Evolutionary conservation across 2,113 vertebrate species (phyloP).

Genomic region (Lampris incognitus): DNA sequence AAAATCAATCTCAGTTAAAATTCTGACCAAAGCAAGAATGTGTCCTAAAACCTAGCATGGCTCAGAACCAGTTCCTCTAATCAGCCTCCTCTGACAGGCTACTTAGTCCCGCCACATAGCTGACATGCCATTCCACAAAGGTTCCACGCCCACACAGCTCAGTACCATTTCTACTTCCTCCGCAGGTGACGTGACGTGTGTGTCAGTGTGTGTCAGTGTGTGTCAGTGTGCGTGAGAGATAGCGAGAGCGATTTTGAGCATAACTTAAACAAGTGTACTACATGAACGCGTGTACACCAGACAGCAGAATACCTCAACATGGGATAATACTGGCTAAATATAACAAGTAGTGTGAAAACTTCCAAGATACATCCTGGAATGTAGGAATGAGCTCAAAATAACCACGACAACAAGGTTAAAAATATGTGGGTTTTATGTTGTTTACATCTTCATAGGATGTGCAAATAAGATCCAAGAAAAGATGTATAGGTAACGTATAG

Average conservation of each 20-base stretch:
- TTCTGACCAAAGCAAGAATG: slow-evolving; percentile 25
- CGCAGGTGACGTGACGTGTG: not conserved
- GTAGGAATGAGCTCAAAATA: too few species aligned
- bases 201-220: not conserved
- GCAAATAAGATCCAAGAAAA: too few species aligned
- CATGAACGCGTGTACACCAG: not conserved
- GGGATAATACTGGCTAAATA: not conserved
- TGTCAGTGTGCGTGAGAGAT: too few species aligned
- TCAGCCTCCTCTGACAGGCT: slow-evolving; percentile 34
- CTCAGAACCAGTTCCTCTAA: slow-evolving; percentile 19
- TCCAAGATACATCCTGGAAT: too few species aligned
- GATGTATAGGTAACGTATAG: too few species aligned
- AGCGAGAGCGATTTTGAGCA: too few species aligned
- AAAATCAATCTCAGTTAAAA: not conserved
- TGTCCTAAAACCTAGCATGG: not conserved
- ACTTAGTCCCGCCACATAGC: slow-evolving; percentile 45
- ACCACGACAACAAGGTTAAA: too few species aligned
- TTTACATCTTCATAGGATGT: too few species aligned
- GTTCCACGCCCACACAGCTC: slow-evolving; percentile 41
- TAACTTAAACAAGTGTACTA: too few species aligned
- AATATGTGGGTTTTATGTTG: too few species aligned
- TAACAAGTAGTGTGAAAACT: too few species aligned
- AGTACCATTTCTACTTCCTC: slow-evolving; percentile 15
- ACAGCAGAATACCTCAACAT: not conserved
- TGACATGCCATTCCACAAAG: slow-evolving; percentile 56